These are phyloP conservation scores for Cataglyphis altisquamis DNA, from an alignment of 2,888 invertebrate species.

Conservation along the genomic window DNA sequence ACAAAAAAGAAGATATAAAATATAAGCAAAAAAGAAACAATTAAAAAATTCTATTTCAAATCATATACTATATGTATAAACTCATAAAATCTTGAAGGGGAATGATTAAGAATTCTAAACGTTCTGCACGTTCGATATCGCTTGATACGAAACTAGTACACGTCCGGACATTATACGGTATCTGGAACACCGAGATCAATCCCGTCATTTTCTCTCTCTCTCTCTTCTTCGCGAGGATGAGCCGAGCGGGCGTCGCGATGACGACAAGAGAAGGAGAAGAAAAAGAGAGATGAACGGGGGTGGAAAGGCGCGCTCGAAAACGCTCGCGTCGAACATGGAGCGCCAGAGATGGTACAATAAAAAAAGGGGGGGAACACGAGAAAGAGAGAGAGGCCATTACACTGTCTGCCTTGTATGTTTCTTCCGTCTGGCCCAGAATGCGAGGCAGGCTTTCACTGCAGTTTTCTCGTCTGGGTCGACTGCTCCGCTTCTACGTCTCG, in stretches of 20 bases:
- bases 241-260: slow-evolving; percentile 15
- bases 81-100: neutral
- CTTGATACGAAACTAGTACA: slow-evolving; percentile 25
- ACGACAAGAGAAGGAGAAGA: neutral
- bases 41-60: slow-evolving; percentile 10
- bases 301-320: slow-evolving; percentile 44
- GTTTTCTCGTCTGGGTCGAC: slow-evolving; percentile 83
- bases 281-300: slow-evolving; percentile 46
- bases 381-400: slow-evolving; percentile 77
- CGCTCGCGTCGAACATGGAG: slow-evolving; percentile 19
- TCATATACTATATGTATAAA: neutral
- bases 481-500: slow-evolving; percentile 55
- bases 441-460: slow-evolving; percentile 83
- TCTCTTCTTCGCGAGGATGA: neutral
- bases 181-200: slow-evolving; percentile 42
- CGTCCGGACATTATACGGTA: slow-evolving; percentile 9
- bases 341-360: slow-evolving; percentile 58
- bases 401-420: slow-evolving; percentile 78
- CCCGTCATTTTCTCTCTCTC: neutral
- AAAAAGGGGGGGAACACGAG: slow-evolving; percentile 28
- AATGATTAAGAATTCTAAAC: neutral
- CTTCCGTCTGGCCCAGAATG: slow-evolving; percentile 84
- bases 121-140: neutral
- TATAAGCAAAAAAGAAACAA: neutral
- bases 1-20: neutral